Conservation (phyloP, 2,113 vertebrate genomes). For the Phylloscopus trochilus region DNA sequence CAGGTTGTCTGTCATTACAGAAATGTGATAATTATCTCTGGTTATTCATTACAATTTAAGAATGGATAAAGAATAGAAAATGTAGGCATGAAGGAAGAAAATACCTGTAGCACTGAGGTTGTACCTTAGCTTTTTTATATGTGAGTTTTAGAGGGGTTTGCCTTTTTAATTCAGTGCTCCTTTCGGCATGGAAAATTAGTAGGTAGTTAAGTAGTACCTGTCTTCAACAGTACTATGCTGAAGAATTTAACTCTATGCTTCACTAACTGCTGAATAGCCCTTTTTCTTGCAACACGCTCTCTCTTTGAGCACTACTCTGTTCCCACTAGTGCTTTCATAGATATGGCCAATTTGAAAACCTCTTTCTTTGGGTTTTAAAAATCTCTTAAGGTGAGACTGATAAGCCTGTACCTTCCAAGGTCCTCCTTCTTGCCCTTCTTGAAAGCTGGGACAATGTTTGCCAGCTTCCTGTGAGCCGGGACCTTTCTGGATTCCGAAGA, state of each 20-base stretch:
- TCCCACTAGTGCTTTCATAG: not conserved
- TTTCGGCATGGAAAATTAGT: not conserved
- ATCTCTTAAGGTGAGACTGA: not conserved
- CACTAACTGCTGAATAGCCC: not conserved
- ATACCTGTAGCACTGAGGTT: not conserved
- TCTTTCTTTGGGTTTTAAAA: not conserved
- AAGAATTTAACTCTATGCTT: not conserved
- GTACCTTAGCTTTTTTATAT: not conserved
- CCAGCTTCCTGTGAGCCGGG: not conserved
- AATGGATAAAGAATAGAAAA: slow-evolving; percentile 41
- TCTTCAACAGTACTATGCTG: not conserved
- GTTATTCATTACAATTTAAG: slow-evolving; percentile 47
- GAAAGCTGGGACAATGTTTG: not conserved
- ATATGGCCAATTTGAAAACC: not conserved
- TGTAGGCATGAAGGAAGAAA: not conserved
- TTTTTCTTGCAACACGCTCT: not conserved
- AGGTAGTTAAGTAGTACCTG: not conserved
- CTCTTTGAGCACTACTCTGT: not conserved
- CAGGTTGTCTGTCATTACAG: slow-evolving; percentile 44
- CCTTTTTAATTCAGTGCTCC: not conserved
- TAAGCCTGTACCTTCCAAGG: too few species aligned
- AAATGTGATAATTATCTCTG: slow-evolving; percentile 43
- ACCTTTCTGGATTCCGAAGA: not conserved
- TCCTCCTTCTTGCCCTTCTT: not conserved
- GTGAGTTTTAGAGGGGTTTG: not conserved